Evolutionary conservation across 2,888 invertebrate species (phyloP).

Genomic region (Pachliopta kotzebuea): DNA sequence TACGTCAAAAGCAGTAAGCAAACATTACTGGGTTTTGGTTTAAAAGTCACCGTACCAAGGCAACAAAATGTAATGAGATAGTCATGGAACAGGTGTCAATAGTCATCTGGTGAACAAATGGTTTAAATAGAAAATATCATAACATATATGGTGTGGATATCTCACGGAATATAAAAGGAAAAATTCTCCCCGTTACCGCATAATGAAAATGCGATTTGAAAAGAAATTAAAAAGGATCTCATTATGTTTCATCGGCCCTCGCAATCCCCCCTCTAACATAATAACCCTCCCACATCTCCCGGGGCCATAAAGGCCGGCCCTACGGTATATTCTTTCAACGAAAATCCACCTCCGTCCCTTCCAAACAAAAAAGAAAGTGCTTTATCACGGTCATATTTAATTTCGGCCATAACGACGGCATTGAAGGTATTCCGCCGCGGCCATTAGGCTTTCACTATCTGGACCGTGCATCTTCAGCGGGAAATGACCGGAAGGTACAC

Average conservation of each 20-base stretch:
- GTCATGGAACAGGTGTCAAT: too few relatives aligned
- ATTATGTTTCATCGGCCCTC: slow-evolving; percentile 64
- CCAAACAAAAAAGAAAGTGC: slow-evolving; percentile 74
- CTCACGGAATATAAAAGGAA: slow-evolving; percentile 12
- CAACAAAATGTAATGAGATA: too few relatives aligned
- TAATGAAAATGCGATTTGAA: slow-evolving; percentile 55
- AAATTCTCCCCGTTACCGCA: slow-evolving; percentile 45
- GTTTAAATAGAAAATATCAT: too few relatives aligned
- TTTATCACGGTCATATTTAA: slow-evolving; percentile 77
- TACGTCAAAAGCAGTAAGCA: too few relatives aligned
- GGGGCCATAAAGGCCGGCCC: slow-evolving; percentile 62
- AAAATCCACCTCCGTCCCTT: slow-evolving; percentile 58
- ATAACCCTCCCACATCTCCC: slow-evolving; percentile 67
- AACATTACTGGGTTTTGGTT: too few relatives aligned
- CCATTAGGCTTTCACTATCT: slow-evolving; percentile 71
- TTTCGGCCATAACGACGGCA: slow-evolving; percentile 73
- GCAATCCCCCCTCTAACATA: slow-evolving; percentile 56
- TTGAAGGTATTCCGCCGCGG: slow-evolving; percentile 67
- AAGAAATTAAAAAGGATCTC: slow-evolving; percentile 69
- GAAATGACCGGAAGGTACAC: slow-evolving; percentile 59
- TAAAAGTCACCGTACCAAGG: too few relatives aligned
- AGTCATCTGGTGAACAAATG: too few relatives aligned
- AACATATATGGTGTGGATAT: neutral
- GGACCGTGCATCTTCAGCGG: slow-evolving; percentile 59
- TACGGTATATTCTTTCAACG: slow-evolving; percentile 75